Evolutionary conservation across 2,797 vertebrate genomes (phyloP).

Genomic region (Melanotaenia pygmaea): DNA sequence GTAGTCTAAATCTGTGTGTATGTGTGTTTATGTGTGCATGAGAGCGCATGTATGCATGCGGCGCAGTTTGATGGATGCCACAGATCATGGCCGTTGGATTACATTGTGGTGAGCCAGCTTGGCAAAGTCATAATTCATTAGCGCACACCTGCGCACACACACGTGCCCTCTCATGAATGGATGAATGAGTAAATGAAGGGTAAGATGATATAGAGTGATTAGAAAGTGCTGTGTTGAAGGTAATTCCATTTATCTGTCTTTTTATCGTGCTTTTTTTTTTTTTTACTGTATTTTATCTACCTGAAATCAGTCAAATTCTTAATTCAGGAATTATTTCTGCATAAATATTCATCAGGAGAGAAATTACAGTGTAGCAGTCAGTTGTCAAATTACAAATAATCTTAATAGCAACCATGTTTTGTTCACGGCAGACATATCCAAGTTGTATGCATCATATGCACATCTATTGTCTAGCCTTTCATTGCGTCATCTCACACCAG

Average conservation of each 20-base stretch:
- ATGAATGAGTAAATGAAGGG: conserved; percentile 48
- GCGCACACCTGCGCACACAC: conserved; percentile 20
- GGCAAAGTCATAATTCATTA: conserved; percentile 67
- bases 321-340: neutral
- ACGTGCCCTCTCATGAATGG: conserved; percentile 16
- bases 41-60: neutral
- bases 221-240: conserved; percentile 43
- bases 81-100: conserved; percentile 73
- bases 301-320: neutral
- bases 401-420: neutral
- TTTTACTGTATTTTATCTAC: neutral
- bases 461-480: conserved; percentile 48
- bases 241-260: conserved; percentile 10
- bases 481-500: conserved; percentile 72
- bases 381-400: neutral
- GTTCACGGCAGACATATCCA: neutral
- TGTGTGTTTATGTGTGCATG: conserved; percentile 14
- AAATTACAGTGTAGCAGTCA: neutral
- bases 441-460: conserved; percentile 9
- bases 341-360: neutral
- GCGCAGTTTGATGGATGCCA: conserved; percentile 75
- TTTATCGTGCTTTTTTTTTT: neutral
- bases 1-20: conserved; percentile 45
- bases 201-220: conserved; percentile 62
- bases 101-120: conserved; percentile 58